phyloP scores from a whole-genome alignment of 1,140 invertebrate species.

The Helicoverpa zea region DNA sequence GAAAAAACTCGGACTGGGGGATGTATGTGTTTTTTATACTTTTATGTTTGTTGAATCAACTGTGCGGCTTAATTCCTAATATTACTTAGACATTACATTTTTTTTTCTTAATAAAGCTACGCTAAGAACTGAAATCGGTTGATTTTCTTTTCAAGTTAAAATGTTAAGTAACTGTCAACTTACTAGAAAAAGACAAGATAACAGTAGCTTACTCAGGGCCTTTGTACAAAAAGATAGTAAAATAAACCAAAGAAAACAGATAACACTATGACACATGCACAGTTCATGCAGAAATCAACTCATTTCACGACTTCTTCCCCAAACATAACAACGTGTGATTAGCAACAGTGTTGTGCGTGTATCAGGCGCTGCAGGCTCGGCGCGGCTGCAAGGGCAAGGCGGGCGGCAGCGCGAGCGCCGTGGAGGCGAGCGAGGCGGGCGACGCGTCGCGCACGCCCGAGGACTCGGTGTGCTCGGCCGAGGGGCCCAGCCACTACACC shows the following conservation, averaged over 20 bases:
- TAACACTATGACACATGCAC: not conserved
- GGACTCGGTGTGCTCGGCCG: conserved; percentile 92
- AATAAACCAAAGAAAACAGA: not conserved
- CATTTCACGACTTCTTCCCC: not conserved
- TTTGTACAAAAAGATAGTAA: too few relatives aligned
- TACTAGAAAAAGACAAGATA: too few relatives aligned
- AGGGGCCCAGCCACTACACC: conserved; percentile 88
- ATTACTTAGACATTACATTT: conserved; percentile 14
- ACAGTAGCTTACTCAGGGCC: too few relatives aligned
- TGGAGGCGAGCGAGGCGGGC: conserved; percentile 88
- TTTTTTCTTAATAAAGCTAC: conserved; percentile 5
- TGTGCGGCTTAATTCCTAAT: conserved; percentile 41
- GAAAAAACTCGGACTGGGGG: not conserved
- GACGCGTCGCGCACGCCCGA: conserved; percentile 90
- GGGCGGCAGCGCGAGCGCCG: conserved; percentile 86
- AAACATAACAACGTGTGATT: not conserved
- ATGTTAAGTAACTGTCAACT: not conserved
- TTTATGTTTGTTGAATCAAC: conserved; percentile 44
- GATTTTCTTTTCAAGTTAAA: not conserved
- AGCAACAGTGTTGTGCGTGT: conserved; percentile 12
- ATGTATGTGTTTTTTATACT: conserved; percentile 29
- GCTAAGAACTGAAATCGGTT: conserved; percentile 13
- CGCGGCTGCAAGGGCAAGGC: conserved; percentile 85
- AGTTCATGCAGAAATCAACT: conserved; percentile 15
- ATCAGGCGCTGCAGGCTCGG: conserved; percentile 87